Percentiles rank a stretch among this genome's conserved stretches.
Evolutionary conservation across 1,140 invertebrate species (phyloP).

Genomic region (Drosophila cardini): DNA sequence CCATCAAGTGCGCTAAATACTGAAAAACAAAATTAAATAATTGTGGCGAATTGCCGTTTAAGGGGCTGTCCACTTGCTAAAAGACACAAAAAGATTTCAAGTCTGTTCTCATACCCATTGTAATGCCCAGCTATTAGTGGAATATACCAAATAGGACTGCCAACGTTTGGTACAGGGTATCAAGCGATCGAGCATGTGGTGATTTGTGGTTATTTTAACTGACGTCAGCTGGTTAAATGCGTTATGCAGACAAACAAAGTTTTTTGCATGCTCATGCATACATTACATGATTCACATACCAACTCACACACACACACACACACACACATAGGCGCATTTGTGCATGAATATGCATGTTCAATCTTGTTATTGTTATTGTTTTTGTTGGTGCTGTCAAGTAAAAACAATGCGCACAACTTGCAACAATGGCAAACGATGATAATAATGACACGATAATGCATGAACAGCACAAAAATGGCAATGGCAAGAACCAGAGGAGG

Average conservation of each 20-base stretch:
- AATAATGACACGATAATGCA: slow-evolving; percentile 73
- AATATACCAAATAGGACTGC: background rate
- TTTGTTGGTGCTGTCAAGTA: slow-evolving; percentile 15
- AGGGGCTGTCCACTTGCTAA: background rate
- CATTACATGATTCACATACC: background rate
- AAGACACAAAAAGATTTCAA: too few species aligned
- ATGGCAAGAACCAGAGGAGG: slow-evolving; percentile 1
- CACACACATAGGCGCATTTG: background rate
- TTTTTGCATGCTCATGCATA: slow-evolving; percentile 2
- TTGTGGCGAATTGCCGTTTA: too few species aligned
- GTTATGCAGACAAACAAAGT: background rate
- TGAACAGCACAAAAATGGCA: slow-evolving; percentile 23
- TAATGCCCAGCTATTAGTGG: too few species aligned
- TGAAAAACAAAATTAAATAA: too few species aligned
- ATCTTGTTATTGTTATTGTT: slow-evolving; percentile 26
- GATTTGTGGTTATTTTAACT: background rate
- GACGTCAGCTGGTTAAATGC: slow-evolving; percentile 26
- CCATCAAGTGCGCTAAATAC: too few species aligned
- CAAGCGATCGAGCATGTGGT: background rate
- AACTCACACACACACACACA: background rate
- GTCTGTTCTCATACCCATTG: too few species aligned
- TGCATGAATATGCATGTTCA: slow-evolving; percentile 15
- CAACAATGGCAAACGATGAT: slow-evolving; percentile 68
- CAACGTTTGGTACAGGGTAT: slow-evolving; percentile 7
- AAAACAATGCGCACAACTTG: slow-evolving; percentile 76